Evolutionary conservation across 1,140 invertebrate species (phyloP).

Genomic region (Lutraria rhynchaena): DNA sequence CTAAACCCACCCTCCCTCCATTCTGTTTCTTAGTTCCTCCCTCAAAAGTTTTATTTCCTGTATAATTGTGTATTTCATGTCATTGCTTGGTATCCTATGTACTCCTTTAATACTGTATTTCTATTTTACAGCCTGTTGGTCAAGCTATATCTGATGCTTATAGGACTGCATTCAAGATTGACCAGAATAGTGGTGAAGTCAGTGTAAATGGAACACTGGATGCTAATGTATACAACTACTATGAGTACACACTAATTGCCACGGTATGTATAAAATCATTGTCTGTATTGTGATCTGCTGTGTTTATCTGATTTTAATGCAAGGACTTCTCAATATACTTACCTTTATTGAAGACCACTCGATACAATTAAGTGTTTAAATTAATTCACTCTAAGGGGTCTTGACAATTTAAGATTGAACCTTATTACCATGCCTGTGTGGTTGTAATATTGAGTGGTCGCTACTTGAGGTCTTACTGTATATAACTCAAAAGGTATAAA

Average conservation of each 20-base stretch:
- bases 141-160: constrained; percentile 70
- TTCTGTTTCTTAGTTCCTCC: not conserved
- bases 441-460: too few species aligned
- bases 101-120: not conserved
- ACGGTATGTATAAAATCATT: constrained; percentile 60
- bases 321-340: not conserved
- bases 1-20: not conserved
- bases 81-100: not conserved
- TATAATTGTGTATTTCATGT: not conserved
- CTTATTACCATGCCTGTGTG: too few species aligned
- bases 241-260: constrained; percentile 69
- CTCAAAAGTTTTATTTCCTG: not conserved
- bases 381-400: not conserved
- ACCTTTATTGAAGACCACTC: not conserved
- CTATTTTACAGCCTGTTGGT: constrained; percentile 62
- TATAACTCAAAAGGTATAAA: too few species aligned
- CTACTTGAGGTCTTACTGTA: too few species aligned
- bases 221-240: constrained; percentile 72
- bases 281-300: not conserved
- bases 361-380: not conserved
- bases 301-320: not conserved
- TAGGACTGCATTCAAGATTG: constrained; percentile 65
- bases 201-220: constrained; percentile 64
- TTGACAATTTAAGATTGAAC: not conserved
- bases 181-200: constrained; percentile 59